Evolutionary conservation across 2,113 vertebrate species (phyloP), one percentile per base, ranked within the genome.

Genomic region (Cebus imitator): DNA sequence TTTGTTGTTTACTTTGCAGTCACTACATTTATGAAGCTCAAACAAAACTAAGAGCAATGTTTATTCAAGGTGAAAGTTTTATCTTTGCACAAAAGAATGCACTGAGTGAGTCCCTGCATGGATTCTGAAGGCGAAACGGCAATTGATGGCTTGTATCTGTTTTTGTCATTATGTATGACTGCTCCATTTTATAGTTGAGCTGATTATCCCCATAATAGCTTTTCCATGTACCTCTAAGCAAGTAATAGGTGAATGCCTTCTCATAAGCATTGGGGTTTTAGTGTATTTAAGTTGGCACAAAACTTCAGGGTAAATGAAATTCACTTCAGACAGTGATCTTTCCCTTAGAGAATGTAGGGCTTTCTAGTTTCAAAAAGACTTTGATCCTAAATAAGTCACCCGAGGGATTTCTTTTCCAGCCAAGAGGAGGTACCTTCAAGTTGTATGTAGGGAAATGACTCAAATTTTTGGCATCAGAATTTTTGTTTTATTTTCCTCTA

Each of bases 201-300:
- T 98, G 98, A 98, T 98, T 98, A 97, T 98, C 98, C 98, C 98
- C 97, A 78, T 99, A 99, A 99, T 99, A 98, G 98, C 98, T 99
- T 99, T 99, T 99, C 99, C 99, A 98, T 99, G 98, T 98, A 98
- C 98, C 98, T 96, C 55, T 93, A 97, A 98, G 95, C 97, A 86
- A 50, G 72, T 87, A 95, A 93, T 97, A 98, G 98, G 98, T 98
- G 98, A 96, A 98, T 98, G 98, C 97, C 98, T 98, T 96, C 98
- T 98, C 98, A 96, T 92, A 98, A 97, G 98, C 97, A 84, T 5
- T 89, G 97, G 97, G 96, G 96, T 97, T 98, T 98, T 97, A 97
- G 96, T 96, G 68, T 99, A 98, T 99, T 99, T 98, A 97, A 98
- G 98, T 99, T 99, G 99, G 99, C 99, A 99, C 98, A 94, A 94